Conservation (phyloP, 2,888 invertebrate genomes). For the Stenichneumon culpator region DNA sequence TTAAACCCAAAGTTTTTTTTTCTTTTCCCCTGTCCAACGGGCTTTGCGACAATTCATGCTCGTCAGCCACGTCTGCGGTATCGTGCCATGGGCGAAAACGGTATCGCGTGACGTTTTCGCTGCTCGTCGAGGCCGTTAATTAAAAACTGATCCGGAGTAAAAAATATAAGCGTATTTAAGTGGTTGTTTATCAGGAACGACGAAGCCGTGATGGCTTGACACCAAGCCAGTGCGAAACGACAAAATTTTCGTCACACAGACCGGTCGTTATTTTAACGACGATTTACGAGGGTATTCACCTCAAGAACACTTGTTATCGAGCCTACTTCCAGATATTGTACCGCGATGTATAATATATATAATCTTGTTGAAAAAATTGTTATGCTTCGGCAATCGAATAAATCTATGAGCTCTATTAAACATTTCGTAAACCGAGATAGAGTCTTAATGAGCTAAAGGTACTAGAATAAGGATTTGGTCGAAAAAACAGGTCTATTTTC, state of each 20-base stretch:
- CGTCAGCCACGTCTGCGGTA: constrained; percentile 16
- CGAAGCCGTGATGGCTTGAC: neutral
- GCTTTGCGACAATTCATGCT: constrained; percentile 24
- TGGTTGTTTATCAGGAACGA: constrained; percentile 43
- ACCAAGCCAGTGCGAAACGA: constrained; percentile 19
- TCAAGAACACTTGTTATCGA: neutral
- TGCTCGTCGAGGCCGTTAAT: constrained; percentile 59
- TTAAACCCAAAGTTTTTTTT: constrained; percentile 3
- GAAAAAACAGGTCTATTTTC: too few relatives aligned
- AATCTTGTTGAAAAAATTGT: too few relatives aligned
- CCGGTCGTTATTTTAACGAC: constrained; percentile 39
- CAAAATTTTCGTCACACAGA: constrained; percentile 37
- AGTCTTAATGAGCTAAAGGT: too few relatives aligned
- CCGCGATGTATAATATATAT: too few relatives aligned
- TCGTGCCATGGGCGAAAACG: constrained; percentile 31
- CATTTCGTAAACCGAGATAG: too few relatives aligned
- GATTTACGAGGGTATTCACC: constrained; percentile 27
- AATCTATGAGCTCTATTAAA: too few relatives aligned
- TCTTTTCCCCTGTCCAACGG: constrained; percentile 17
- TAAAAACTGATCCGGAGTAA: constrained; percentile 59
- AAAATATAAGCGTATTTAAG: constrained; percentile 27
- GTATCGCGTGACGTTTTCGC: constrained; percentile 42
- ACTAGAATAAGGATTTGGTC: too few relatives aligned
- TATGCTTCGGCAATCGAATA: too few relatives aligned
- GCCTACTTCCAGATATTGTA: neutral